phyloP scores from a whole-genome alignment of 2,888 invertebrate genomes.

The Cantharis lateralis region DNA sequence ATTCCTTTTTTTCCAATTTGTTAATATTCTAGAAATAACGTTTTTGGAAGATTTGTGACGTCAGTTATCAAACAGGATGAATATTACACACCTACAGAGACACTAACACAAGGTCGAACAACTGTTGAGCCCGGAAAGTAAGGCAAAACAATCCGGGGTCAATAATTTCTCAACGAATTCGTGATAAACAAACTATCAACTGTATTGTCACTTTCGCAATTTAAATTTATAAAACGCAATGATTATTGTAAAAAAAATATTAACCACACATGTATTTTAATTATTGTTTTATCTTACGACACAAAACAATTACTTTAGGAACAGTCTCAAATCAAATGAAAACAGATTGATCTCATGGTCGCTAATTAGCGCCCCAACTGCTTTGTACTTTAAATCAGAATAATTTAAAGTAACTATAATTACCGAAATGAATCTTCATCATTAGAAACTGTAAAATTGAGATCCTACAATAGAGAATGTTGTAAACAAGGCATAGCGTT shows the following conservation, averaged over 20 bases:
- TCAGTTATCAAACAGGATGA: not conserved
- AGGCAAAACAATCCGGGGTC: conserved; percentile 3
- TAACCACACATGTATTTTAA: too few species aligned
- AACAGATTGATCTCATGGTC: not conserved
- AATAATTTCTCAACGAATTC: not conserved
- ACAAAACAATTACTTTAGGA: not conserved
- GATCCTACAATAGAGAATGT: not conserved
- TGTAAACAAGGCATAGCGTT: not conserved
- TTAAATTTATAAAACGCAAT: not conserved
- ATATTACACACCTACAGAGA: not conserved
- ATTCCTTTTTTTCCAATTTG: not conserved
- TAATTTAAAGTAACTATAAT: too few species aligned
- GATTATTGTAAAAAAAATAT: not conserved
- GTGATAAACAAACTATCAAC: not conserved
- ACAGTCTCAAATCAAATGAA: not conserved
- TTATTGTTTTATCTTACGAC: too few species aligned
- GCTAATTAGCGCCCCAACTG: not conserved
- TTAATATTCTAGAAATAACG: not conserved
- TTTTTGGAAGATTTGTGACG: not conserved
- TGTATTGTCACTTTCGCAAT: not conserved
- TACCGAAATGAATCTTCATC: not conserved
- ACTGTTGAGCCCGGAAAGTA: conserved; percentile 1
- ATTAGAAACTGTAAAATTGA: not conserved
- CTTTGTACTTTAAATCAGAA: not conserved
- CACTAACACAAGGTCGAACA: conserved; percentile 3